Evolutionary conservation across 2,113 vertebrate genomes (phyloP), one percentile per base, ranked within the genome.

Genomic region (Micronycteris hirsuta): DNA sequence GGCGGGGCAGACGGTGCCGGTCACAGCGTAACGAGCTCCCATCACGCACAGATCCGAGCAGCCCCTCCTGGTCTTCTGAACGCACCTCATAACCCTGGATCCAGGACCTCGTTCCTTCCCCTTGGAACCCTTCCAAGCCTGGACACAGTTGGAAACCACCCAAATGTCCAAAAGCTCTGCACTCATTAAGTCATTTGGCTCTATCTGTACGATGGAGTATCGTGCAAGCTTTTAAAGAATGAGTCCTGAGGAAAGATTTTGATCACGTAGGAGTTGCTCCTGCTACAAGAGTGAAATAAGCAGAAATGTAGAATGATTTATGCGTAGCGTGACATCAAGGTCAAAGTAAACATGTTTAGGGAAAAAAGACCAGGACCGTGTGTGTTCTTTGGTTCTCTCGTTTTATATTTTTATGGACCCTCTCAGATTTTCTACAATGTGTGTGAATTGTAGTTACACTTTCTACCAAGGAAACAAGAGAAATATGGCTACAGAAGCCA

Each of bases 101-200:
- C 63, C 26, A 31, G 36, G 54, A 54, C 86, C 88, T 89, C 26
- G 13, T 31, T 78, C 93, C 49, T 43, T 58, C 36, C 83, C 76
- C 84, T 54, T 47, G 80, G 74, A 89, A 92, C 74, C 63, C 74
- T 81, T 65, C 74, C 90, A 93, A 86, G 84, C 63, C 43, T 61
- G 49, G 54, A 52, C 52, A 41, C 38, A 43, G 68, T 16, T 38
- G 63, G 54, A 78, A 61, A 5, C 47, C n/a, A 24, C 63, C 22
- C 71, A 78, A 43, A 76, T n/a, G n/a, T 33, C 67, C 81, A 90
- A 52, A 2, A 45, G 19, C 16, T 43, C 20, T 56, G 24, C 5
- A 3, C 33, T 28, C 14, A 31, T 43, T 74, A 31, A 78, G 41
- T 77, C 45, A 82, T 56, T 45, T 96, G 47, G 61, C 87, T 95